Percentiles rank a stretch among this genome's conserved stretches.
Conservation (phyloP, 2,797 vertebrate species). For the Acropternis orthonyx region DNA sequence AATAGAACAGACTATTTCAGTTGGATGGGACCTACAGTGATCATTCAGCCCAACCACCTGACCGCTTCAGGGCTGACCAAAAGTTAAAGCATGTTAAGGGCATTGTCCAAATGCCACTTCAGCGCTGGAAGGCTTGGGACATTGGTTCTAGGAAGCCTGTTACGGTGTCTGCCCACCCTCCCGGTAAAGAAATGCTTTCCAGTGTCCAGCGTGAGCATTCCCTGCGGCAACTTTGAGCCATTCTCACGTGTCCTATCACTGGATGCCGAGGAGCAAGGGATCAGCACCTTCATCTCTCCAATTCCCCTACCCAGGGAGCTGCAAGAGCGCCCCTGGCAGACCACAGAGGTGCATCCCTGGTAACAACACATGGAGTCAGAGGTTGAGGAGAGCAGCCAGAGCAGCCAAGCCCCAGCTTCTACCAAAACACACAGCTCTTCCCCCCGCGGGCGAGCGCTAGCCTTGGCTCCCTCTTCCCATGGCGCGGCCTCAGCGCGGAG, state of each 20-base stretch:
- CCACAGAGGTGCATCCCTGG: no score
- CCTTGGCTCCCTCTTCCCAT: neutral
- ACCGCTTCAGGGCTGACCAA: rapidly evolving
- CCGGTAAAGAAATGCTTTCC: neutral
- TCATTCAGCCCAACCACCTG: neutral
- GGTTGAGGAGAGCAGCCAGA: neutral
- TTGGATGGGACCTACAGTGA: rapidly evolving
- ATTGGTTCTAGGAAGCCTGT: neutral
- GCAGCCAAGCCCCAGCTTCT: neutral
- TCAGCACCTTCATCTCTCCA: neutral
- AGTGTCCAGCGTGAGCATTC: neutral
- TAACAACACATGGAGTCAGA: rapidly evolving
- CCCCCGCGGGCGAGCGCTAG: neutral
- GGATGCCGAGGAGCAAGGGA: neutral
- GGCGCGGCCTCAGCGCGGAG: neutral
- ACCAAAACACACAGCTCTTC: rapidly evolving
- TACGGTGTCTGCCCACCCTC: neutral
- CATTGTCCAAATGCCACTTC: neutral
- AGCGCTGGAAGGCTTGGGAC: neutral
- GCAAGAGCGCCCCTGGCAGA: neutral
- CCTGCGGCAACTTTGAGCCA: neutral
- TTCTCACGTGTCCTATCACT: no score
- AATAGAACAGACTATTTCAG: rapidly evolving
- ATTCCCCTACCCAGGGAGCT: no score
- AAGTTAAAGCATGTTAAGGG: neutral